phyloP scores from a whole-genome alignment of 2,888 invertebrate genomes.

The Ectemnius cavifrons region DNA sequence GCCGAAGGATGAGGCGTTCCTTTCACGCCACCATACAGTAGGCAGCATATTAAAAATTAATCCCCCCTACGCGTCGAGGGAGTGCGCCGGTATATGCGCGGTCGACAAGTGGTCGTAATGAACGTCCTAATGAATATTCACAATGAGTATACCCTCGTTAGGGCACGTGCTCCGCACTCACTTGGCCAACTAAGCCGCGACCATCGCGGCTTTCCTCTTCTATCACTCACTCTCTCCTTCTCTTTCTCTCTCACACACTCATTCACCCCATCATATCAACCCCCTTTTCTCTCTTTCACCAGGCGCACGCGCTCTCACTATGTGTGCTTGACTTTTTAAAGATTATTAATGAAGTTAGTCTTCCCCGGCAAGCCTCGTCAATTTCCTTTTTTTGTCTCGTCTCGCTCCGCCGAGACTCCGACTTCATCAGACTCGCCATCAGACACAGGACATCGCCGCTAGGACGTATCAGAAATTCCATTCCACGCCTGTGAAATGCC shows the following conservation, averaged over 20 bases:
- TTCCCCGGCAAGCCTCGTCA: constrained; percentile 9
- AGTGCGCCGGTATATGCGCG: constrained; percentile 33
- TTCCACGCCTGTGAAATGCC: too few species aligned
- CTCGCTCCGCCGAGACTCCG: too few species aligned
- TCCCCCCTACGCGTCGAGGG: constrained; percentile 47
- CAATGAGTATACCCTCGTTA: constrained; percentile 58
- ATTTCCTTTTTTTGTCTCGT: too few species aligned
- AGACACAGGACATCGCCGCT: too few species aligned
- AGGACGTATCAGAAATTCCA: too few species aligned
- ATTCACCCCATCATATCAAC: neutral
- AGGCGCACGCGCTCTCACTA: neutral
- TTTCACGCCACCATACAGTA: constrained; percentile 24
- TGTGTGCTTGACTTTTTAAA: constrained; percentile 42
- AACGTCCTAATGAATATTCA: constrained; percentile 68
- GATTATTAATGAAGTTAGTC: constrained; percentile 46
- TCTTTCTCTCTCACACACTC: constrained; percentile 18
- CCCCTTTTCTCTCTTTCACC: too few species aligned
- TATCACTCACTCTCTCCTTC: neutral
- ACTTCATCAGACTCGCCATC: too few species aligned
- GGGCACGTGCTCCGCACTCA: constrained; percentile 50
- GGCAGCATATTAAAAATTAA: constrained; percentile 68
- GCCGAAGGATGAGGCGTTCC: constrained; percentile 22
- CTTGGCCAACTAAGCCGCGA: constrained; percentile 43
- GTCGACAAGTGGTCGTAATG: constrained; percentile 69
- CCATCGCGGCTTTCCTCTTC: constrained; percentile 39